phyloP scores from a whole-genome alignment of 2,888 invertebrate species.

The Miltochrista miniata region DNA sequence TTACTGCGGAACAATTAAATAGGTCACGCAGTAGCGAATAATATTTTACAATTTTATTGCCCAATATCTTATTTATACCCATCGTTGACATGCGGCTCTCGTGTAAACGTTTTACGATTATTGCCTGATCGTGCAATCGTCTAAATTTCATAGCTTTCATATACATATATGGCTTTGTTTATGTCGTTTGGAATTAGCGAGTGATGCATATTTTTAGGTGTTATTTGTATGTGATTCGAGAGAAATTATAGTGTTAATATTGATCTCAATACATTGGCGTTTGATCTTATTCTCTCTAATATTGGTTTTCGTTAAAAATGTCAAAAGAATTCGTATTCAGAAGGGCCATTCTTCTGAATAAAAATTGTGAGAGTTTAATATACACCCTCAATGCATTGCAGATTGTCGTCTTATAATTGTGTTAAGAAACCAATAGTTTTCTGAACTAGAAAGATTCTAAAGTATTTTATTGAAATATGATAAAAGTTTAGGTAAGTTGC shows the following conservation, averaged over 20 bases:
- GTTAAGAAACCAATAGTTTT: not conserved
- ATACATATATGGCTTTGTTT: not conserved
- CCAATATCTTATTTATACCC: constrained; percentile 6
- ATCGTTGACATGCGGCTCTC: constrained; percentile 1
- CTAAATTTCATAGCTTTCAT: not conserved
- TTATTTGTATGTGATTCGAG: not conserved
- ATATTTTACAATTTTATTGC: not conserved
- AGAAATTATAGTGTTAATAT: not conserved
- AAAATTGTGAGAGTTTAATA: no score
- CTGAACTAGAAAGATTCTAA: not conserved
- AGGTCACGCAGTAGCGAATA: not conserved
- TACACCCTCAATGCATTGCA: no score
- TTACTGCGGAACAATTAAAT: not conserved
- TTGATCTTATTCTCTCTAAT: no score
- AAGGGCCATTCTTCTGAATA: no score
- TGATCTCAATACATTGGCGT: no score
- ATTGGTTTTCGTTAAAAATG: no score
- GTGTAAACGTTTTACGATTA: constrained; percentile 13
- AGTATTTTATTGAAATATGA: no score
- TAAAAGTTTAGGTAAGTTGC: no score
- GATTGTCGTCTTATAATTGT: no score
- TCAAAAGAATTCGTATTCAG: no score
- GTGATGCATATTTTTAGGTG: not conserved
- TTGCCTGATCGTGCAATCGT: constrained; percentile 10
- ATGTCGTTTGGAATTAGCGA: not conserved